Base-by-base conservation (phyloP, 2,888 invertebrate genomes). In the Macrosiphum euphorbiae region DNA sequence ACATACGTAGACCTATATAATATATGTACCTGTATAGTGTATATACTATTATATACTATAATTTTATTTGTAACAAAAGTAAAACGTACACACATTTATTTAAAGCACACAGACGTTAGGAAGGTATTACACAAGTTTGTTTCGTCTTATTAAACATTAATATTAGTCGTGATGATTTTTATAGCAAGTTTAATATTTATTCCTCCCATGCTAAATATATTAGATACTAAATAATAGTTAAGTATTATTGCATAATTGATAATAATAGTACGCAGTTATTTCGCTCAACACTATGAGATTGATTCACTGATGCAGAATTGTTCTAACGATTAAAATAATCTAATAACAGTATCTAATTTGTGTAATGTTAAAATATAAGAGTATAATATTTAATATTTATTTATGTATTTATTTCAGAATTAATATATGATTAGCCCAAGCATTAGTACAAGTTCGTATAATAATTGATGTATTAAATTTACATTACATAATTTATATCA, bases 181-280 rank as follows among this genome's bases (percentile, higher is more conserved):
- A 20, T 61, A 47, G 28, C 78, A 20, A 11, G n/a, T 28, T 44
- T 61, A n/a, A n/a, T 44, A 44, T 7, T 5, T 44, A 44, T 90
- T 67, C 61, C 10, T 90, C 55, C 16, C n/a, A 47, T 61, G n/a
- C 28, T n/a, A 41, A 55, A 41, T 61, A 61, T 61, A 16, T n/a
- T 90, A 20, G 44, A 4, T 44, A 44, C 35, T 78, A 78, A 78
- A 20, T 78, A 35, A 78, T 35, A 20, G 20, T 5, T 35, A 20
- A n/a, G n/a, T 78, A 58, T 47, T 47, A 44, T 47, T 86, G 28
- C 86, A 86, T 44, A 85, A 11, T 44, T 44, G 16, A 28, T 47
- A 90, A 61, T 90, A 47, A 90, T 44, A 61, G 58, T 28, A 28
- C 3, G 28, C 86, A 86, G 47, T 28, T 86, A 85, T 61, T 89